Evolutionary conservation across 1,140 invertebrate genomes (phyloP).

Genomic region (Caenorhabditis latens): DNA sequence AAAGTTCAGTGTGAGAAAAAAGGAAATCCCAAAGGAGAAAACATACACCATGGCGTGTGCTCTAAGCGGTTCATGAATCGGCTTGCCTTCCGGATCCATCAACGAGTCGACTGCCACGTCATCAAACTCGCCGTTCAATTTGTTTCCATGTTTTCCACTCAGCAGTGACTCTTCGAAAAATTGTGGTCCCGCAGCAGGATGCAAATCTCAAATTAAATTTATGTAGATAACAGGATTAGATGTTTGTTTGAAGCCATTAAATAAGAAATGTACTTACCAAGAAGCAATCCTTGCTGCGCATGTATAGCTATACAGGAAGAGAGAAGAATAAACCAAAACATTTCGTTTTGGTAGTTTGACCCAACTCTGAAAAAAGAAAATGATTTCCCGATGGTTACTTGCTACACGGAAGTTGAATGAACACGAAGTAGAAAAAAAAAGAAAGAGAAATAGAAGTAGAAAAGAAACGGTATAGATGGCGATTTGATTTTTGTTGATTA

Average conservation of each 20-base stretch:
- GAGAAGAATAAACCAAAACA: slow-evolving; percentile 44
- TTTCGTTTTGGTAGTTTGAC: background rate
- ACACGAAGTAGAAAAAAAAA: background rate
- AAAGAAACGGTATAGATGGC: slow-evolving; percentile 22
- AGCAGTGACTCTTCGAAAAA: slow-evolving; percentile 13
- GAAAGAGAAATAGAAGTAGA: background rate
- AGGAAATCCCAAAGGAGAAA: slow-evolving; percentile 12
- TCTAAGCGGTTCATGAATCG: slow-evolving; percentile 33
- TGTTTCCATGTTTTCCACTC: background rate
- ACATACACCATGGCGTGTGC: slow-evolving; percentile 47
- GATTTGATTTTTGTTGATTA: slow-evolving; percentile 53
- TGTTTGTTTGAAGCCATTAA: no score
- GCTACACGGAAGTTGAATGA: background rate
- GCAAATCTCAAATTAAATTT: background rate
- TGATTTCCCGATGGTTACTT: background rate
- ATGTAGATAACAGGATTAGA: no score
- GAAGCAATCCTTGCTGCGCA: slow-evolving; percentile 25
- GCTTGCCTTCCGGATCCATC: slow-evolving; percentile 46
- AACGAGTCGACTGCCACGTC: slow-evolving; percentile 19
- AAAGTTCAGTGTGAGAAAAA: slow-evolving; percentile 13
- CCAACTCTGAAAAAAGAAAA: slow-evolving; percentile 20
- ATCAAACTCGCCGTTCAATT: slow-evolving; percentile 1
- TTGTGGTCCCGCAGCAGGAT: slow-evolving; percentile 23
- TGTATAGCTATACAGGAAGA: slow-evolving; percentile 38
- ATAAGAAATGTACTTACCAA: background rate